Percentiles rank a stretch among this genome's conserved stretches.
phyloP scores from a whole-genome alignment of 2,797 vertebrate genomes.

The Spheniscus humboldti region DNA sequence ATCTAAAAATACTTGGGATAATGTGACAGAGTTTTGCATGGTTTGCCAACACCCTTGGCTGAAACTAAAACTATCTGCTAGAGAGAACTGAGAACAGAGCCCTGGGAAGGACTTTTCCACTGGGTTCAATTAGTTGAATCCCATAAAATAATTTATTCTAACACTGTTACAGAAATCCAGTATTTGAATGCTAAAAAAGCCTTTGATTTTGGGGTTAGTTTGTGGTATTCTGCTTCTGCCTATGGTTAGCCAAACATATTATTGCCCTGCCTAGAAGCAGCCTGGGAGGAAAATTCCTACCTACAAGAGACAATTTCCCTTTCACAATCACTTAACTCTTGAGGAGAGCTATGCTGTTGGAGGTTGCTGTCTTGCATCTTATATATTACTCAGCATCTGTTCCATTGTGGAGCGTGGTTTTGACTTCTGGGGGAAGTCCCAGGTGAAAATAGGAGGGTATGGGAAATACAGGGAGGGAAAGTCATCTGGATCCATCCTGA shows the following conservation, averaged over 20 bases:
- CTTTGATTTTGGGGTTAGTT: background rate
- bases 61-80: background rate
- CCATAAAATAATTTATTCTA: background rate
- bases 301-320: background rate
- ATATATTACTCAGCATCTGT: background rate
- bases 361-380: background rate
- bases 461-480: background rate
- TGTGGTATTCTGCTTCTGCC: background rate
- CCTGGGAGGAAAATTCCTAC: background rate
- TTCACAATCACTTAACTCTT: background rate
- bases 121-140: background rate
- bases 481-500: background rate
- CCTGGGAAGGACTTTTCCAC: background rate
- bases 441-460: background rate
- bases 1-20: slow-evolving; percentile 37
- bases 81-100: background rate
- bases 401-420: background rate
- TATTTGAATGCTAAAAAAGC: background rate
- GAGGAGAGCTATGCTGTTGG: background rate
- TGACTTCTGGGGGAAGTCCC: background rate
- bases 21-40: background rate
- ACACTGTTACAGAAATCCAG: background rate
- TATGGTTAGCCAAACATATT: background rate
- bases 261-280: background rate
- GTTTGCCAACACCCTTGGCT: background rate